Percentiles rank a stretch among this genome's conserved stretches.
Conservation (phyloP, 2,888 invertebrate species). For the Branchipolynoe longqiensis region DNA sequence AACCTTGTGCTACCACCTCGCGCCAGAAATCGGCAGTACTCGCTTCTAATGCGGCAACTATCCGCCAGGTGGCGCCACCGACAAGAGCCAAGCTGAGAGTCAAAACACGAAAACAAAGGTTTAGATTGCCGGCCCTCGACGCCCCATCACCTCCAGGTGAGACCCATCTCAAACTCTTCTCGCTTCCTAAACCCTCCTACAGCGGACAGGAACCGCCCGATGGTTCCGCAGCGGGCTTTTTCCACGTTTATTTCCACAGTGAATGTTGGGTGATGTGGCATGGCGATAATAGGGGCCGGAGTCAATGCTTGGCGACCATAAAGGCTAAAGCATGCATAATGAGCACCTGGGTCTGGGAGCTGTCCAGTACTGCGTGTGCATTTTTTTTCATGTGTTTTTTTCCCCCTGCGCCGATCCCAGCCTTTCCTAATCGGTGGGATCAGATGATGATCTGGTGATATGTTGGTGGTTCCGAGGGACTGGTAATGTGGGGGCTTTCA, state of each 20-base stretch:
- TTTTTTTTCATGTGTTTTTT: background rate
- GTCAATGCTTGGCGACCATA: background rate
- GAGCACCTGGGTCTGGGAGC: background rate
- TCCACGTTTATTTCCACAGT: background rate
- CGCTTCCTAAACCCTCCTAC: constrained; percentile 2
- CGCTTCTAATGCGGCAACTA: background rate
- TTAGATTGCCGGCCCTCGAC: background rate
- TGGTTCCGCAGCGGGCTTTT: background rate
- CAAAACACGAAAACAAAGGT: constrained; percentile 31
- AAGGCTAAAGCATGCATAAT: constrained; percentile 57
- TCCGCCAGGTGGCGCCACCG: background rate
- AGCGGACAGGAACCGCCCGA: background rate
- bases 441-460: background rate
- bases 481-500: background rate
- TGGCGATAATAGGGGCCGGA: constrained; percentile 32
- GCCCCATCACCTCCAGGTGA: background rate
- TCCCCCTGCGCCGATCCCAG: background rate
- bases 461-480: background rate
- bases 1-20: constrained; percentile 13
- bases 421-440: background rate
- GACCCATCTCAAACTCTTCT: background rate
- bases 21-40: background rate
- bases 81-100: background rate
- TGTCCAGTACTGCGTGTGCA: background rate
- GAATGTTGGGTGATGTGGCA: background rate